A percentile compares a stretch with the other conserved stretches of the same genome.
Evolutionary conservation across 2,888 invertebrate genomes (phyloP).

Genomic region (Lithodes maja): DNA sequence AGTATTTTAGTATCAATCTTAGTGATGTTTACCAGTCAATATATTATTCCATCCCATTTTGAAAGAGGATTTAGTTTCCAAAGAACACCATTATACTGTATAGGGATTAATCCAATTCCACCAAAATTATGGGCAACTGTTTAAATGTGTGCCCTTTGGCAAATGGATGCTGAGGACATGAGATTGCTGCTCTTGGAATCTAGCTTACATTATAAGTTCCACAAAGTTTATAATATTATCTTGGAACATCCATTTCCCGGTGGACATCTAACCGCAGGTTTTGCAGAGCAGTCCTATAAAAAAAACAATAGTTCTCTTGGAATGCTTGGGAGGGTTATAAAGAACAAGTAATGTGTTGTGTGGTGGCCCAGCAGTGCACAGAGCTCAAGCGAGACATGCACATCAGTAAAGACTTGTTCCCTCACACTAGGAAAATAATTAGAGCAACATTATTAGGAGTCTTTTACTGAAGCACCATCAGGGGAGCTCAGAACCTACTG

Average conservation of each 20-base stretch:
- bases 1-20: neutral
- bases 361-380: constrained; percentile 15
- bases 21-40: neutral
- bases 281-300: neutral
- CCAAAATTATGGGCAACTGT: too few relatives aligned
- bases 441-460: constrained; percentile 9
- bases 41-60: too few relatives aligned
- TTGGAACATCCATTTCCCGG: too few relatives aligned
- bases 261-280: neutral
- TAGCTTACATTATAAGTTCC: neutral
- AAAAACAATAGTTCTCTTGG: constrained; percentile 36
- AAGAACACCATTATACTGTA: too few relatives aligned
- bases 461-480: constrained; percentile 37
- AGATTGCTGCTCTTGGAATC: neutral
- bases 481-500: constrained; percentile 29
- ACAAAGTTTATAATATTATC: neutral
- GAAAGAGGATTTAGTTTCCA: too few relatives aligned
- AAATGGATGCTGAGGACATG: neutral
- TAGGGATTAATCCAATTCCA: too few relatives aligned
- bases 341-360: constrained; percentile 25
- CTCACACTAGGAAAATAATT: constrained; percentile 30
- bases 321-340: constrained; percentile 30
- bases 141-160: neutral
- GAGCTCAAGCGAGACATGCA: constrained; percentile 15
- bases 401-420: constrained; percentile 47